A percentile compares a stretch with the other conserved stretches of the same genome.
Conservation (phyloP, 2,797 vertebrate species). For the Hippopotamyrus pictus region DNA sequence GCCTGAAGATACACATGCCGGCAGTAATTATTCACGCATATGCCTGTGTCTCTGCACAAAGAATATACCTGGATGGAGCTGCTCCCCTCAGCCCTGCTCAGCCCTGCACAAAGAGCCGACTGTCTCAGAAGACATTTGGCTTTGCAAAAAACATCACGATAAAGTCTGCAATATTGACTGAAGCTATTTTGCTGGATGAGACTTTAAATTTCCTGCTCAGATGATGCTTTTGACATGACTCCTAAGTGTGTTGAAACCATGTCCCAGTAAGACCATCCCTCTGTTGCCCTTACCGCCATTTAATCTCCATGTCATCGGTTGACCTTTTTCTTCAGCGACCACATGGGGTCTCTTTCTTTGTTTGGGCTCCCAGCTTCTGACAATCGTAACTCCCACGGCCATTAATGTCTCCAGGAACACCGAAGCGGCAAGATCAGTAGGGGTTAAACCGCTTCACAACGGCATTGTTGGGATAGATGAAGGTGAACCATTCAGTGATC, state of each 20-base stretch:
- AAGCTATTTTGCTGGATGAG: background rate
- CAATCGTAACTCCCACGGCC: conserved; percentile 1
- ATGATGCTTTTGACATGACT: background rate
- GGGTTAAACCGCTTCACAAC: conserved; percentile 33
- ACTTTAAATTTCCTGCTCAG: background rate
- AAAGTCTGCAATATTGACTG: background rate
- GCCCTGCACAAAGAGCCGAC: background rate
- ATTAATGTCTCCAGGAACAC: conserved; percentile 23
- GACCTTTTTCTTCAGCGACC: conserved; percentile 7
- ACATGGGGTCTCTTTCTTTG: conserved; percentile 14
- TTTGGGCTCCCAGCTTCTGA: conserved; percentile 21
- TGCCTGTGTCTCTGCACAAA: background rate
- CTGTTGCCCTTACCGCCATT: background rate
- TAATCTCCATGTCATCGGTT: conserved; percentile 11
- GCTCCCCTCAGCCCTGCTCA: background rate
- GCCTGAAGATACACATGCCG: background rate
- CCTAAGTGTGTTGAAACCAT: background rate
- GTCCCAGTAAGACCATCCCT: too few relatives aligned
- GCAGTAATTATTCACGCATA: background rate
- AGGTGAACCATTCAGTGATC: conserved; percentile 44
- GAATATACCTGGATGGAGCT: background rate
- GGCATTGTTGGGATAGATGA: conserved; percentile 40
- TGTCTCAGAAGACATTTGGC: background rate
- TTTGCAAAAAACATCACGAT: background rate
- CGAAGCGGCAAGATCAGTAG: background rate